phyloP scores from a whole-genome alignment of 2,797 vertebrate species.

The Labroides dimidiatus region DNA sequence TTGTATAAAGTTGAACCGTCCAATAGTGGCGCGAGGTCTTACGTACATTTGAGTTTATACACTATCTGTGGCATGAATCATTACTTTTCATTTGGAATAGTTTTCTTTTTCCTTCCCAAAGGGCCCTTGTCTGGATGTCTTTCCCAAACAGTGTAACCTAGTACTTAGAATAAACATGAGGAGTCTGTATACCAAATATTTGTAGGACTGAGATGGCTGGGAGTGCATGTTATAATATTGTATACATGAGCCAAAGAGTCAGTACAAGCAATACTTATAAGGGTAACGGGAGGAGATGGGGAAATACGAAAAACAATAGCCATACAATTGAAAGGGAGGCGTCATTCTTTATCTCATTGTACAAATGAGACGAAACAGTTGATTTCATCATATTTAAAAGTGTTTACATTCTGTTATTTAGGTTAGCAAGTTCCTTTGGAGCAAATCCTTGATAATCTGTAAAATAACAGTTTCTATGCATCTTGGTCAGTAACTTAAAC shows the following conservation, averaged over 20 bases:
- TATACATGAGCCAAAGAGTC: conserved; percentile 80
- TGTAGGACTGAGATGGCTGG: conserved; percentile 83
- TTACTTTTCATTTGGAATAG: conserved; percentile 84
- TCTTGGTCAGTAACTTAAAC: too few species aligned
- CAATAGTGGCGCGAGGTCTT: conserved; percentile 69
- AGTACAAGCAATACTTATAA: conserved; percentile 75
- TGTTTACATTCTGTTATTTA: conserved; percentile 13
- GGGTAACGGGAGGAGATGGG: conserved; percentile 70
- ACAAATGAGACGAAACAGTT: conserved; percentile 41
- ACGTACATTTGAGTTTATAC: conserved; percentile 81
- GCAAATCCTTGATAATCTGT: too few species aligned
- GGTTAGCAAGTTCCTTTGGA: too few species aligned
- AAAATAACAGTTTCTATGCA: too few species aligned
- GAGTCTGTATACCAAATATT: conserved; percentile 87
- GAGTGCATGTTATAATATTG: conserved; percentile 82
- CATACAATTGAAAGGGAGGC: conserved; percentile 40
- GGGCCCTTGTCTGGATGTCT: conserved; percentile 83
- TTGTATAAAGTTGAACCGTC: conserved; percentile 80
- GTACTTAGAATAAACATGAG: conserved; percentile 86
- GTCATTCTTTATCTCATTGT: conserved; percentile 34
- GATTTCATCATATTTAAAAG: conserved; percentile 29
- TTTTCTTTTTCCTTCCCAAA: conserved; percentile 81
- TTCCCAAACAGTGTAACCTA: conserved; percentile 86
- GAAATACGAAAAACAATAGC: conserved; percentile 54
- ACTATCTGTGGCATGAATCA: conserved; percentile 85